These are phyloP conservation scores for Chlamydotis undulata DNA, from an alignment of 2,113 vertebrate species.

Conservation along the genomic window DNA sequence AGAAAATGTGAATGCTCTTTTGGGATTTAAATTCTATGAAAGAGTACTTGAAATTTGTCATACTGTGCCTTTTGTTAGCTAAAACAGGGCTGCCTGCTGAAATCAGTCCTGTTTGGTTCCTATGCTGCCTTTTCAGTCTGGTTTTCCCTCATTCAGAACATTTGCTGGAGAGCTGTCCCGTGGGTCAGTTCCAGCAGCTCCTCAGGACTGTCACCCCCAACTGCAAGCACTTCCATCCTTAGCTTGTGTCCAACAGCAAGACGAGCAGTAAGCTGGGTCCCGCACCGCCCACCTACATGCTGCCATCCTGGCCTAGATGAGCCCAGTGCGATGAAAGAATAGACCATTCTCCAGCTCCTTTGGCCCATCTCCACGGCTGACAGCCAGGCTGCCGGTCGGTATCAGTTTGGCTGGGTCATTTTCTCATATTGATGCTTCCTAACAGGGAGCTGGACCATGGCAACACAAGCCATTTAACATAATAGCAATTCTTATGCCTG, in stretches of 20 bases:
- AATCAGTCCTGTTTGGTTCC: background rate
- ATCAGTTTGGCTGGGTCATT: background rate
- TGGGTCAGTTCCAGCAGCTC: background rate
- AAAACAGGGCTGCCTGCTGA: background rate
- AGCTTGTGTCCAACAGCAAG: background rate
- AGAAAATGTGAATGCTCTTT: background rate
- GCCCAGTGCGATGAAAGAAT: background rate
- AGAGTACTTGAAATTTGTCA: background rate
- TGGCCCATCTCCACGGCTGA: background rate
- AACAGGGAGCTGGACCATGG: background rate
- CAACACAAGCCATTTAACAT: background rate
- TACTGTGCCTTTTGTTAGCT: background rate
- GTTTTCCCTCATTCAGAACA: background rate
- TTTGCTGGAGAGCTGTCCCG: background rate
- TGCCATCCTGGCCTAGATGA: background rate
- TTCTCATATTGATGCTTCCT: background rate
- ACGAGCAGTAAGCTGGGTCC: background rate
- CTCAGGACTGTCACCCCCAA: background rate
- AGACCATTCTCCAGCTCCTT: background rate
- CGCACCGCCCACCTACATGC: background rate
- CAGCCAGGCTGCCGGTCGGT: background rate
- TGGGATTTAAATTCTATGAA: background rate
- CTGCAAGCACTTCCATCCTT: background rate
- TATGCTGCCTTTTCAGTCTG: background rate
- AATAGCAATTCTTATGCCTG: background rate